These are phyloP conservation scores for Naso thynnoides DNA, from an alignment of 2,797 vertebrate species.

Conservation along the genomic window DNA sequence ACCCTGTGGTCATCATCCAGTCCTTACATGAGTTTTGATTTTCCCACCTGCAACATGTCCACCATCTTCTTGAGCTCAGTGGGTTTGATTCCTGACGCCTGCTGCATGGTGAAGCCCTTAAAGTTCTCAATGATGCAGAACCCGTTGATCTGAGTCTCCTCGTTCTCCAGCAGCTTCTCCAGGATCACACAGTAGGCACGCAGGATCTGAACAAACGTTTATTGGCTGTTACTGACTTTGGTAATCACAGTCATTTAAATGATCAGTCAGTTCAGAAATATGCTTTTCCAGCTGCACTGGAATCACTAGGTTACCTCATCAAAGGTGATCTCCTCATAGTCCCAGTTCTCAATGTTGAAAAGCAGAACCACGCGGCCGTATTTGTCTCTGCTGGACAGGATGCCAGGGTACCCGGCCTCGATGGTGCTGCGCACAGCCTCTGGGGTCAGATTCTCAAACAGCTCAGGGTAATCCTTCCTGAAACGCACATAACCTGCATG, in stretches of 20 bases:
- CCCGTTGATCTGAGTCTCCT: conserved; percentile 98
- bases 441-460: conserved; percentile 92
- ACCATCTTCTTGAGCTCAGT: conserved; percentile 99
- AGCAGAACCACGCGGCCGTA: conserved; percentile 95
- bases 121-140: conserved; percentile 99
- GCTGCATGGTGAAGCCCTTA: conserved; percentile 98
- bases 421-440: conserved; percentile 96
- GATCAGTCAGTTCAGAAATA: not conserved
- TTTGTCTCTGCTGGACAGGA: conserved; percentile 93
- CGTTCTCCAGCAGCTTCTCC: conserved; percentile 96
- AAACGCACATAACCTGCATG: conserved; percentile 93
- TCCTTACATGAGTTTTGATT: not conserved
- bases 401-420: conserved; percentile 96
- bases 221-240: too few species aligned
- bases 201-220: conserved; percentile 87
- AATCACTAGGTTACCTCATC: conserved; percentile 88
- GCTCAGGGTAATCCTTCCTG: conserved; percentile 95
- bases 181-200: conserved; percentile 98
- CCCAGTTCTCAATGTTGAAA: conserved; percentile 99
- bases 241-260: not conserved
- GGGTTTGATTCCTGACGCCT: conserved; percentile 94
- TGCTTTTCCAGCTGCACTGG: not conserved
- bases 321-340: conserved; percentile 97
- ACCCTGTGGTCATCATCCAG: not conserved
- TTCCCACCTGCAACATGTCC: conserved; percentile 96